phyloP scores from a whole-genome alignment of 2,797 vertebrate genomes.

The Chelon auratus region DNA sequence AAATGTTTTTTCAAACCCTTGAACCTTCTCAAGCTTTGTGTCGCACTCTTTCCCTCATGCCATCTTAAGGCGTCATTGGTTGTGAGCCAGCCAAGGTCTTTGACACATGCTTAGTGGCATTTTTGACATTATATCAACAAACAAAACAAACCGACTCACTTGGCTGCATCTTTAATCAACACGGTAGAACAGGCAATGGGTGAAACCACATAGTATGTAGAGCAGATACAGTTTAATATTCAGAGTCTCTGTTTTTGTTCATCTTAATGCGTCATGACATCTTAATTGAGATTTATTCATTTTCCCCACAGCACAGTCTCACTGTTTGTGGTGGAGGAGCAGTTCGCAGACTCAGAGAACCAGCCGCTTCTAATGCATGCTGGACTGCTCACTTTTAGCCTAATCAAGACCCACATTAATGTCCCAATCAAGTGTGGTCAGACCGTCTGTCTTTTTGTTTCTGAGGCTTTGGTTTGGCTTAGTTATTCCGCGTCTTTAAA shows the following conservation, averaged over 20 bases:
- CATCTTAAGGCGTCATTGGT: no score
- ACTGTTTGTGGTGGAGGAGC: no score
- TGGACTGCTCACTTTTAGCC: slow-evolving; percentile 31
- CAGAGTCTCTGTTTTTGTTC: neutral
- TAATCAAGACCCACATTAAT: slow-evolving; percentile 78
- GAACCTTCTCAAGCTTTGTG: neutral
- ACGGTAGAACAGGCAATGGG: no score
- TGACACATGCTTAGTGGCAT: no score
- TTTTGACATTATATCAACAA: no score
- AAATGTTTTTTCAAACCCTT: slow-evolving; percentile 30
- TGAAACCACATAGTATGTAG: neutral
- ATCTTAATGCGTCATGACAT: neutral
- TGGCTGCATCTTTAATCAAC: no score
- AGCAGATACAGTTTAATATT: neutral
- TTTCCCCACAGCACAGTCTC: neutral
- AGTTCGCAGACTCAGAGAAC: no score
- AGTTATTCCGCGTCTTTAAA: slow-evolving; percentile 4
- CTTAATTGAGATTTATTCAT: neutral
- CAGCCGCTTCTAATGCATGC: no score
- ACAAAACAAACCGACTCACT: no score
- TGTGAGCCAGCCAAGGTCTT: no score
- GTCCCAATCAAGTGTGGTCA: slow-evolving; percentile 63
- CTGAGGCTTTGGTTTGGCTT: slow-evolving; percentile 7
- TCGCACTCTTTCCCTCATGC: neutral
- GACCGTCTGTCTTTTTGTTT: slow-evolving; percentile 6